Base-by-base conservation (phyloP, 2,113 vertebrate genomes). In the Oreochromis niloticus region DNA sequence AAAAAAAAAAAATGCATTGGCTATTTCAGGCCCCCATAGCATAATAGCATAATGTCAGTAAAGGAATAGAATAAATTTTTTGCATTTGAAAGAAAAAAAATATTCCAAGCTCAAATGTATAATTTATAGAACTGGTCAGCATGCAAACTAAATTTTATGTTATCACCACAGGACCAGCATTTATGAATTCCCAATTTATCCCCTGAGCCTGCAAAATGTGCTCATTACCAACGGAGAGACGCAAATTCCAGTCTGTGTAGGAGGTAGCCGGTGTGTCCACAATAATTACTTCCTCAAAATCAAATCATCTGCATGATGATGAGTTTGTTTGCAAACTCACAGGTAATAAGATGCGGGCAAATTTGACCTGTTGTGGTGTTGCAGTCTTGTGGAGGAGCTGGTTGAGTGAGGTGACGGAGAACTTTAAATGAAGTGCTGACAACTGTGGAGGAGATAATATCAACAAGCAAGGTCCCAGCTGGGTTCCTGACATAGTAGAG, bases 281-380 rank as follows among this genome's bases (percentile, higher is more conserved):
- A 43, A 4, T 84, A 84, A 93, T 93, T 81, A 75, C 81, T 84
- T 91, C 85, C 83, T 85, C 36, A 41, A 82, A 85, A 90, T 88
- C 24, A 19, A 89, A 88, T 89, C 27, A 50, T 6, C 36, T 17
- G 30, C 56, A 57, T 54, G 46, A 68, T 27, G 59, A 68, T 85
- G 11, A 9, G 50, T 57, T 87, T 19, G 66, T 87, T 79, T 55
- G 36, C 46, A 75, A 22, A 36, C 10, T 75, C 61, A 30, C 16
- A n/a, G 48, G 6, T 59, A 11, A 32, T 36, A 19, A 32, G 32
- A 71, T 48, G 50, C 2, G 7, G 12, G 14, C 5, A 17, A 27
- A 71, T 78, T 17, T 41, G 43, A 39, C 16, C 11, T 48, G 59
- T 50, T 50, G 9, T 56, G 43, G 56, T 59, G 63, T 9, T 56